Evolutionary conservation across 2,113 vertebrate species (phyloP).

Genomic region (Pelmatolapia mariae): DNA sequence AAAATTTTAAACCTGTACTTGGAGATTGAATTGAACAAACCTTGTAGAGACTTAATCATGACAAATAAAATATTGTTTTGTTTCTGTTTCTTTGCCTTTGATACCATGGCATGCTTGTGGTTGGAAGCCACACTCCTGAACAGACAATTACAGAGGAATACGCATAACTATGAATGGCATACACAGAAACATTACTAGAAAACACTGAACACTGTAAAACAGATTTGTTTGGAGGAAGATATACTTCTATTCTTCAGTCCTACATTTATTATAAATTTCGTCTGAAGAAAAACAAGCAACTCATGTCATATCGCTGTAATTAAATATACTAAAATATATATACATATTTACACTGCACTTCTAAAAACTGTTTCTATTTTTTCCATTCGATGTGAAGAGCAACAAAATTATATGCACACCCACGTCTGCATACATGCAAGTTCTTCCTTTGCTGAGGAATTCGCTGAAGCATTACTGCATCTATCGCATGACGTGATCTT

Average conservation of each 20-base stretch:
- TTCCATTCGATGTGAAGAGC: background rate
- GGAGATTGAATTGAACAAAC: background rate
- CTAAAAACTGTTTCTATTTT: background rate
- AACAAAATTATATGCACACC: background rate
- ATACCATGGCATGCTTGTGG: background rate
- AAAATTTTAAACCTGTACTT: background rate
- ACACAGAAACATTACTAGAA: background rate
- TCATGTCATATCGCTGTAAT: background rate
- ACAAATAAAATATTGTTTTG: background rate
- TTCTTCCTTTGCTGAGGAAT: background rate
- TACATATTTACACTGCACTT: background rate
- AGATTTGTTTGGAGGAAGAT: background rate
- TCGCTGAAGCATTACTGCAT: background rate
- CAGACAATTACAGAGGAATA: background rate
- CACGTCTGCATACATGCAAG: background rate
- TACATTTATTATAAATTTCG: background rate
- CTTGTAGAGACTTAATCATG: background rate
- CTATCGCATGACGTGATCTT: background rate
- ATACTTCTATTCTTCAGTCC: background rate
- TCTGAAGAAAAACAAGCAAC: background rate
- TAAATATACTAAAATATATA: background rate
- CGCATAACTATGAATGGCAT: background rate
- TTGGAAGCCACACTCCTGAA: background rate
- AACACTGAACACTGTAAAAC: background rate
- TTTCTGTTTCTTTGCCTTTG: background rate